phyloP scores from a whole-genome alignment of 2,113 vertebrate species.

The Misgurnus anguillicaudatus region DNA sequence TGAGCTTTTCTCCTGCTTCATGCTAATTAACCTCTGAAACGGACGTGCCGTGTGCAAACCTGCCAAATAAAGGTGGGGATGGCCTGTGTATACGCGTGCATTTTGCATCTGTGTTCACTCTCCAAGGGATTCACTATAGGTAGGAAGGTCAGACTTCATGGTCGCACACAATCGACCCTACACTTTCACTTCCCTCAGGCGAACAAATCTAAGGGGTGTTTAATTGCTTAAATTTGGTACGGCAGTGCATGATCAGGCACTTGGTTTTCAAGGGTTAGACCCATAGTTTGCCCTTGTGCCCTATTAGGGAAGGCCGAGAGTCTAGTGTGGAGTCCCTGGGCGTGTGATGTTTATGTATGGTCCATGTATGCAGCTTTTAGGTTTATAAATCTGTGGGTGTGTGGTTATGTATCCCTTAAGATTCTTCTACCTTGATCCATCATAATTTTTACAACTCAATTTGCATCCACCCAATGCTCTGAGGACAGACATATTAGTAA shows the following conservation, averaged over 20 bases:
- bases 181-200: constrained; percentile 55
- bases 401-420: constrained; percentile 3
- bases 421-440: constrained; percentile 39
- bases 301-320: too few species aligned
- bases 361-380: neutral
- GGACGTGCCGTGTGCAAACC: constrained; percentile 72
- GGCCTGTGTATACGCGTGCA: neutral
- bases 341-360: neutral
- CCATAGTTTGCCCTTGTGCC: neutral
- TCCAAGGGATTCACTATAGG: constrained; percentile 52
- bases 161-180: constrained; percentile 60
- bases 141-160: constrained; percentile 71
- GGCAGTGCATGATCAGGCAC: constrained; percentile 37
- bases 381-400: neutral
- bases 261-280: neutral
- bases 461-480: constrained; percentile 12
- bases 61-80: constrained; percentile 52
- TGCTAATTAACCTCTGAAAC: constrained; percentile 69
- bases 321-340: too few species aligned
- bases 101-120: neutral
- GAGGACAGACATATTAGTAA: constrained; percentile 28
- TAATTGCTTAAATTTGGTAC: constrained; percentile 38
- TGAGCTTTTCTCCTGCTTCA: constrained; percentile 67
- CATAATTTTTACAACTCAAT: constrained; percentile 25
- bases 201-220: neutral